Evolutionary conservation across 2,797 vertebrate species (phyloP), one percentile per base, ranked within the genome.

Genomic region (Chloroceryle inda): DNA sequence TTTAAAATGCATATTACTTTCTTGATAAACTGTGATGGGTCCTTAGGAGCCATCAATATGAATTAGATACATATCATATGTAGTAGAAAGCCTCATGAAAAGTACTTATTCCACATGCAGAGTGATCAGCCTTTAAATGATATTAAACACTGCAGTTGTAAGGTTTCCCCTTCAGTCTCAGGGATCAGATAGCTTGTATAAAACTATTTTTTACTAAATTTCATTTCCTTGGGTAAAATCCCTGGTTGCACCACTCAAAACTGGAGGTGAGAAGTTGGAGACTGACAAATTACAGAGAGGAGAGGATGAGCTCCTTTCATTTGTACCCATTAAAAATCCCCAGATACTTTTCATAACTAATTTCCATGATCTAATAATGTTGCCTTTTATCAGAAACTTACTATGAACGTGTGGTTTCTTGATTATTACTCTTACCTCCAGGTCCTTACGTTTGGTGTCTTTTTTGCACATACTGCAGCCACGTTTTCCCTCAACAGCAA

Each of bases 1-100:
- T 87, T 95, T 91, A 97, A 95, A 96, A 85, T 89, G 67, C 74
- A 95, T 91, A 89, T 97, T 97, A 95, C 93, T 95, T 96, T 83
- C 89, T 84, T 96, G 71, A 95, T 94, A 95, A 97, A 93, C 90
- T 95, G 4, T 81, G 96, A 94, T 84, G 59, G 62, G 76, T 96
- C 94, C 89, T 90, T 69, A 89, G 90, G 87, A 96, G 68, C 86
- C 26, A 44, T 93, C 94, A 96, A 91, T 90, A 77, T 11, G 21
- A 91, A 92, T 94, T 92, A 91, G 88, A 64, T 67, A 26, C 42
- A 56, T 35, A 37, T 67, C 86, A 89, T 33, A 63, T 20, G 15
- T 83, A 91, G 66, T 24, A 94, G 90, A 93, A 94, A 76, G 29
- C 74, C 53, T 85, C 67, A 81, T 38, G 58, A 92, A 95, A 95